Evolutionary conservation across 2,113 vertebrate species (phyloP), one percentile per base, ranked within the genome.

Genomic region (Pseudorhombus dupliciocellatus): DNA sequence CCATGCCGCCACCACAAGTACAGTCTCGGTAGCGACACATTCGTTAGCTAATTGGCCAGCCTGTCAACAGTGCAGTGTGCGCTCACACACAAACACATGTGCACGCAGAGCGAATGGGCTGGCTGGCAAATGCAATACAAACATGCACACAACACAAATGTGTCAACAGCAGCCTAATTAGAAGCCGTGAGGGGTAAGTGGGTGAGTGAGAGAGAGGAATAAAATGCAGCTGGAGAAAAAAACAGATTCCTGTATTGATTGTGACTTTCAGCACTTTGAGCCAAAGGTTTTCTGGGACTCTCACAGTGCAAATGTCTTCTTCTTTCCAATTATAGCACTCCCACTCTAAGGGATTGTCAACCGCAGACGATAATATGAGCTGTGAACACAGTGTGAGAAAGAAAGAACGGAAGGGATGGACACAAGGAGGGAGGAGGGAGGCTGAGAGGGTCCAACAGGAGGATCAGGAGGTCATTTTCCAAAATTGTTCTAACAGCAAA

Each of bases 21-120:
- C 61, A 69, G 25, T 51, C 42, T 70, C 51, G 44, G 74, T 58
- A 48, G 64, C 22, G 14, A 28, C 52, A 40, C 42, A 20, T 81
- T 81, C 31, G 52, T 78, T 77, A 59, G 75, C 68, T 86, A 83
- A 88, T 88, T 90, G 87, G 68, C 50, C 14, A 31, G 53, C 71
- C 66, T 72, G 75, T 86, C 78, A 72, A 72, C 65, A 66, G 64
- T 24, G 37, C 68, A 50, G 65, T n/a, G 52, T 80, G 58, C 48
- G 28, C 50, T 58, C 55, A 51, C 50, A 40, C 60, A 52, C 53
- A 72, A 52, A 75, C 22, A 25, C 58, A 60, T 66, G 62, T 4
- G 20, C 52, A 59, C 30, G 50, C 20, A 51, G 20, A 64, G 16
- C 21, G 18, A 66, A 66, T 9, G 44, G 40, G 70, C 60, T 48